Evolutionary conservation across 2,113 vertebrate species (phyloP).

Genomic region (Phainopepla nitens): DNA sequence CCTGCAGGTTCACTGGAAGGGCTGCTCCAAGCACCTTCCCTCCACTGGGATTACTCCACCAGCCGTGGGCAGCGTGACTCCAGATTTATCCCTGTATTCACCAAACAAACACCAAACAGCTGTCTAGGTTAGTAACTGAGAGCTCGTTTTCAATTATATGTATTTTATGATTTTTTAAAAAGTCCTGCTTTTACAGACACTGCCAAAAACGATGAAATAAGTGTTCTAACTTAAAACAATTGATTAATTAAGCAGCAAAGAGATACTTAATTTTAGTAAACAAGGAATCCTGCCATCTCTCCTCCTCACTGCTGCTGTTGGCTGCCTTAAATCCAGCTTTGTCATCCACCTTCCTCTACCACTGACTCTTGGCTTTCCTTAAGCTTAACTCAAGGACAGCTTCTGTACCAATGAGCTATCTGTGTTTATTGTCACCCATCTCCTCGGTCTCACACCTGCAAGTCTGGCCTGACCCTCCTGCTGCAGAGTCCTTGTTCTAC

Average conservation of each 20-base stretch:
- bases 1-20: background rate
- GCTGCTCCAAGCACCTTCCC: background rate
- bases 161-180: background rate
- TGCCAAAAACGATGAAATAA: background rate
- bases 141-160: background rate
- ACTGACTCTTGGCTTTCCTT: background rate
- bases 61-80: background rate
- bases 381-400: background rate
- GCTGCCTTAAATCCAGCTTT: background rate
- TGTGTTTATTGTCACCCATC: background rate
- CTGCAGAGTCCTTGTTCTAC: background rate
- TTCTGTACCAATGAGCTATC: background rate
- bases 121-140: background rate
- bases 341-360: background rate
- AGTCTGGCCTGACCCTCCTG: background rate
- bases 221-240: background rate
- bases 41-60: rapidly evolving
- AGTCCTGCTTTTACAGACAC: background rate
- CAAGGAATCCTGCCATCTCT: background rate
- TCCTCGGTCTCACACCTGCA: background rate
- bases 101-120: background rate
- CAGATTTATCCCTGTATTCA: background rate
- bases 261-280: background rate
- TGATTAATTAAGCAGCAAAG: background rate
- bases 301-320: background rate